Conservation (phyloP, 1,140 invertebrate species). For the Caenorhabditis inopinata region DNA sequence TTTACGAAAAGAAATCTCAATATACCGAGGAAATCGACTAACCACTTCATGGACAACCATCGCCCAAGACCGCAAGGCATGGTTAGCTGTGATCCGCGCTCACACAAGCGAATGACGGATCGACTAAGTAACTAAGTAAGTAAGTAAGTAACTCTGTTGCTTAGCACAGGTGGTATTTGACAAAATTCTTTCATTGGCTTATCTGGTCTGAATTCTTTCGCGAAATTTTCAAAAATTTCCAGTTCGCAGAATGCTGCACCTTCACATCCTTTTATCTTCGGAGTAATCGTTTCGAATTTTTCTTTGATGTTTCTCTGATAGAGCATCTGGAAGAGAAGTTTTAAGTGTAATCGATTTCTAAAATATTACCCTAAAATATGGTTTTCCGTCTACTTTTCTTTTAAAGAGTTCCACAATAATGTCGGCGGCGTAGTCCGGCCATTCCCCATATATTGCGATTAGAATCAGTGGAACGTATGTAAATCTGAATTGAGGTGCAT, state of each 20-base stretch:
- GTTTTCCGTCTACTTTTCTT: too few species aligned
- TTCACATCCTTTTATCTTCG: not conserved
- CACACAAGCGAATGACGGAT: too few species aligned
- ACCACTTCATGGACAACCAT: too few species aligned
- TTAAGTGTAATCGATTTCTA: not conserved
- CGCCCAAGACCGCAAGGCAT: too few species aligned
- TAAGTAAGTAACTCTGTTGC: too few species aligned
- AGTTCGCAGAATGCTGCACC: not conserved
- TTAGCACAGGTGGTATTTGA: not conserved
- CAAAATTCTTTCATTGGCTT: not conserved
- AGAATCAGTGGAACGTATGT: conserved; percentile 34
- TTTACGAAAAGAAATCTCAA: too few species aligned
- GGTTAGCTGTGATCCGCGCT: too few species aligned
- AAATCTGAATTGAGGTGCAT: not conserved
- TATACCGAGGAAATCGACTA: too few species aligned
- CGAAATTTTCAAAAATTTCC: not conserved
- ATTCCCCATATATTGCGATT: conserved; percentile 35
- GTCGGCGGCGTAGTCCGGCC: conserved; percentile 24
- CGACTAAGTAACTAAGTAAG: too few species aligned
- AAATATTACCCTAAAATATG: not conserved
- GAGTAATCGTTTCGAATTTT: not conserved
- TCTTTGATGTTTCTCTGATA: not conserved
- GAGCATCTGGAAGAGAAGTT: not conserved
- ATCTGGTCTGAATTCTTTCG: not conserved
- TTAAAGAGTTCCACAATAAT: not conserved